Conservation (phyloP, 2,888 invertebrate genomes). For the Hirtodrosophila histrioides region DNA sequence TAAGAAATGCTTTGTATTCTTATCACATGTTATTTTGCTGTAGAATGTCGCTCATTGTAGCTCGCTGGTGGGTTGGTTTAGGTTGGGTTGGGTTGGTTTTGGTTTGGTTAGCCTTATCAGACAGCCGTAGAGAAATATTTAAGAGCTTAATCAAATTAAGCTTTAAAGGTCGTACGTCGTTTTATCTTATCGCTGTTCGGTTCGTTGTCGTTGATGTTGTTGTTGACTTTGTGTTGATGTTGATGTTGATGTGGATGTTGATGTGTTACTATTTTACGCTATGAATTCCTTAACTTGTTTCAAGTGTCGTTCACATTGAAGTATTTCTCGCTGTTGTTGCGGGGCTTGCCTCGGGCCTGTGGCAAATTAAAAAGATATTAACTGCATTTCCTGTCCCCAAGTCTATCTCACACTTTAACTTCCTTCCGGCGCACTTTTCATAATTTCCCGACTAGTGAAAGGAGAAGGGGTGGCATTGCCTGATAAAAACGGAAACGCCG, state of each 20-base stretch:
- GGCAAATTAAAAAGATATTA: slow-evolving; percentile 72
- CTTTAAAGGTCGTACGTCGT: slow-evolving; percentile 78
- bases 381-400: slow-evolving; percentile 74
- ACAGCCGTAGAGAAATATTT: slow-evolving; percentile 69
- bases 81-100: slow-evolving; percentile 22
- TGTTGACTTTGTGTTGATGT: slow-evolving; percentile 4
- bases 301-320: slow-evolving; percentile 61
- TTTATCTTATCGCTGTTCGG: slow-evolving; percentile 68
- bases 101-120: slow-evolving; percentile 57
- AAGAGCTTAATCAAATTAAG: slow-evolving; percentile 80
- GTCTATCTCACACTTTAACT: slow-evolving; percentile 64
- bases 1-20: slow-evolving; percentile 46
- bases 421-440: slow-evolving; percentile 71
- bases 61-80: slow-evolving; percentile 15
- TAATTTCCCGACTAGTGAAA: slow-evolving; percentile 29
- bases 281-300: slow-evolving; percentile 52
- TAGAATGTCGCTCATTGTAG: slow-evolving; percentile 24
- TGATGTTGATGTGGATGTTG: slow-evolving; percentile 20
- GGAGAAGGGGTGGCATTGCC: background rate
- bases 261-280: slow-evolving; percentile 35
- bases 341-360: slow-evolving; percentile 4
- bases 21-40: slow-evolving; percentile 40
- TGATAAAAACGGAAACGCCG: slow-evolving; percentile 72
- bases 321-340: slow-evolving; percentile 13
- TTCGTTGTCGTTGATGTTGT: slow-evolving; percentile 3